A percentile compares a stretch with the other conserved stretches of the same genome.
Conservation (phyloP, 2,888 invertebrate genomes). For the Rotaria magnacalcarata region DNA sequence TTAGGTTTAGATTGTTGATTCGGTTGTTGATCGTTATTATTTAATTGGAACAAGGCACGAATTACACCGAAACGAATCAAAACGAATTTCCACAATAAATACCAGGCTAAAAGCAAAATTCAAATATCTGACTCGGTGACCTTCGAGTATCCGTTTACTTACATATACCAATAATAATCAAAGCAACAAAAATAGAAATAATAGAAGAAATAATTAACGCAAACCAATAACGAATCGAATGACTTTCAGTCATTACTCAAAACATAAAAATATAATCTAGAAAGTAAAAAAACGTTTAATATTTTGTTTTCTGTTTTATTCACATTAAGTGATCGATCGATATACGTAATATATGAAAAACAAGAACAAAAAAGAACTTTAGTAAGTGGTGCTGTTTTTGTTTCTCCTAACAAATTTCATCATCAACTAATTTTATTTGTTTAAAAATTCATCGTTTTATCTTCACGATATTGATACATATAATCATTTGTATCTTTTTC, state of each 20-base stretch:
- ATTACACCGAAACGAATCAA: constrained; percentile 1
- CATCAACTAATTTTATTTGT: background rate
- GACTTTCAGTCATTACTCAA: background rate
- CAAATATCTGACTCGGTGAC: background rate
- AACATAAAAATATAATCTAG: background rate
- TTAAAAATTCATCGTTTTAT: constrained; percentile 40
- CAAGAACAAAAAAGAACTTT: background rate
- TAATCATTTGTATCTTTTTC: constrained; percentile 84
- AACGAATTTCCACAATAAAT: constrained; percentile 23
- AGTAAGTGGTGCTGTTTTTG: background rate
- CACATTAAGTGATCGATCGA: background rate
- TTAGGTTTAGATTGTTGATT: background rate
- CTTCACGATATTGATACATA: constrained; percentile 74
- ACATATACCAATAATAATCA: background rate
- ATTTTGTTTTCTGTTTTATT: background rate
- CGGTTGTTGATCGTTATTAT: constrained; percentile 1
- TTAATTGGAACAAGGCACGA: background rate
- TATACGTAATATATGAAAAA: background rate
- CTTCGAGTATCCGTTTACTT: background rate
- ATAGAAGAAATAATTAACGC: constrained; percentile 7
- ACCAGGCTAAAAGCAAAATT: background rate
- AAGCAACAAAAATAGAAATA: background rate
- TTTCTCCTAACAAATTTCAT: background rate
- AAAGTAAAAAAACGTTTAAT: background rate
- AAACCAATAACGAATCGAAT: constrained; percentile 16